Conservation (phyloP, 2,888 invertebrate species). For the Exocentrus adspersus region DNA sequence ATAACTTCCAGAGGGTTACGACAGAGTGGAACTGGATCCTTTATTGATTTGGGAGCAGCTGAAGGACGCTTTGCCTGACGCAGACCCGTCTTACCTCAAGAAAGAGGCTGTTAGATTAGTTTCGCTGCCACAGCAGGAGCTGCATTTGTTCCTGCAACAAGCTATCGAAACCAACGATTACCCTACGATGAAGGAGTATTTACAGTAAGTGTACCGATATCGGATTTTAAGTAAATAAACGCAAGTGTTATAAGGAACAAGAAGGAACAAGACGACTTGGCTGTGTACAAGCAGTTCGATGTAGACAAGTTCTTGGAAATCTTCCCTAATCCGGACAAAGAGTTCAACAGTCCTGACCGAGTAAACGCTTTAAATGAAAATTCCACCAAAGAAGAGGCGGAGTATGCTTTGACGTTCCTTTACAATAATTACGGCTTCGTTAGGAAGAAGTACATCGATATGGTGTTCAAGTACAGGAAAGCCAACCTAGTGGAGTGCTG, state of each 20-base stretch:
- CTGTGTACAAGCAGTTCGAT: constrained; percentile 49
- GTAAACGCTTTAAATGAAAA: constrained; percentile 44
- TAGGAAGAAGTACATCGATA: constrained; percentile 50
- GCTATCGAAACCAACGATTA: constrained; percentile 56
- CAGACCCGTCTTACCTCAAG: constrained; percentile 57
- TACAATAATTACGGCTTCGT: constrained; percentile 53
- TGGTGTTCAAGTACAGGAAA: constrained; percentile 48
- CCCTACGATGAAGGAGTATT: constrained; percentile 59
- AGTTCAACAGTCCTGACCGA: constrained; percentile 48
- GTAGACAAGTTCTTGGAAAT: constrained; percentile 50
- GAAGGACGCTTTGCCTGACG: constrained; percentile 57
- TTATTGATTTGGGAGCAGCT: constrained; percentile 47
- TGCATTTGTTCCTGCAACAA: constrained; percentile 52
- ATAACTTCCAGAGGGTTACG: constrained; percentile 38
- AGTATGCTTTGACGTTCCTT: constrained; percentile 50
- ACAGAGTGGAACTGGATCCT: constrained; percentile 36
- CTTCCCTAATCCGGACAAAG: constrained; percentile 52
- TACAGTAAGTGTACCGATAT: constrained; percentile 49
- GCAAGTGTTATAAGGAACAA: constrained; percentile 50
- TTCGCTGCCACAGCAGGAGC: constrained; percentile 39
- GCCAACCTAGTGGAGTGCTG: constrained; percentile 52
- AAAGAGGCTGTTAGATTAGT: constrained; percentile 52
- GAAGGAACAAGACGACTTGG: constrained; percentile 46
- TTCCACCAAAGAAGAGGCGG: constrained; percentile 42
- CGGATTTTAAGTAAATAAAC: no score